Evolutionary conservation across 1,140 invertebrate species (phyloP).

Genomic region (Choristoneura fumiferana): DNA sequence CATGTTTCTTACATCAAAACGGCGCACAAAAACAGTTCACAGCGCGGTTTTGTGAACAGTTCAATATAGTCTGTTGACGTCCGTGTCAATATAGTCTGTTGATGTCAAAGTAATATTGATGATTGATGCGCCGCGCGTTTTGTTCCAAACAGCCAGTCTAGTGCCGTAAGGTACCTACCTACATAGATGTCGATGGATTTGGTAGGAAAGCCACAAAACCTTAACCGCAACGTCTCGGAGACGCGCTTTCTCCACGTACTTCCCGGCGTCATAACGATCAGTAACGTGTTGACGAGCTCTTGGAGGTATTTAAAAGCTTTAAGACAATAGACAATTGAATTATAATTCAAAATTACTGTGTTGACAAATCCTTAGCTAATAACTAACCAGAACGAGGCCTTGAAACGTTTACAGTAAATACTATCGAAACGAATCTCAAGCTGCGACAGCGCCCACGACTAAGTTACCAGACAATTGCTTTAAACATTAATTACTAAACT

Average conservation of each 20-base stretch:
- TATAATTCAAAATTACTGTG: slow-evolving; percentile 18
- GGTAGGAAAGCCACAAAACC: slow-evolving; percentile 18
- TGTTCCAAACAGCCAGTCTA: no score
- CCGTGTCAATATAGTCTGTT: no score
- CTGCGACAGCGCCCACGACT: slow-evolving; percentile 59
- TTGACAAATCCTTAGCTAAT: slow-evolving; percentile 72
- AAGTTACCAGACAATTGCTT: no score
- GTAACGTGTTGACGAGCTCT: neutral
- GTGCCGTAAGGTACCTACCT: no score
- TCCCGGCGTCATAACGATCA: neutral
- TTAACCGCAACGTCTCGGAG: slow-evolving; percentile 17
- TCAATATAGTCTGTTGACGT: no score
- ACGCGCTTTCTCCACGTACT: slow-evolving; percentile 4
- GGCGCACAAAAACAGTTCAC: no score
- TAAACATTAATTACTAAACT: no score
- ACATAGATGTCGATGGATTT: no score
- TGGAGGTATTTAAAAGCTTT: neutral
- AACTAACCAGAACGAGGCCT: slow-evolving; percentile 71
- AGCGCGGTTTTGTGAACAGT: no score
- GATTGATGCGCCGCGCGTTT: no score
- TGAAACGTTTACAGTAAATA: slow-evolving; percentile 73
- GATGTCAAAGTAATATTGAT: no score
- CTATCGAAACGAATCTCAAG: slow-evolving; percentile 71
- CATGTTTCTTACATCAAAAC: no score
- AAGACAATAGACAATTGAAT: neutral